These are phyloP conservation scores for Zoanthus sansibaricus DNA, from an alignment of 92 coral and sea anemone species.

Conservation along the genomic window DNA sequence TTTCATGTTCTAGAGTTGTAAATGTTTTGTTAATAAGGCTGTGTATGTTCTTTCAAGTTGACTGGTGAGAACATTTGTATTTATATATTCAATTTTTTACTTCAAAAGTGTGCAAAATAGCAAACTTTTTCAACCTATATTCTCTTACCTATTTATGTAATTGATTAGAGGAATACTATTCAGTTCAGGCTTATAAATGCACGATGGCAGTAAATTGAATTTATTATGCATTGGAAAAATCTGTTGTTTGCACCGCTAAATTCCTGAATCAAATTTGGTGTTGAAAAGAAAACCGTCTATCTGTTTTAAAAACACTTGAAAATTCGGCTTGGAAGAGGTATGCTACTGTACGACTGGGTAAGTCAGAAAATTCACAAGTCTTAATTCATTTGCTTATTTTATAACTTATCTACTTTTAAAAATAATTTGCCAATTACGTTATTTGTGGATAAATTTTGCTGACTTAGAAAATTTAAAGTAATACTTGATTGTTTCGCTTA, in stretches of 20 bases:
- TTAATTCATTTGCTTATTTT: not conserved
- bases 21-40: slow-evolving; percentile 43
- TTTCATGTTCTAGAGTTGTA: slow-evolving; percentile 47
- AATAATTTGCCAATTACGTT: not conserved
- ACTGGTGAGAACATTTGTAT: slow-evolving; percentile 7
- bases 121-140: not conserved
- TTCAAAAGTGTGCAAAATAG: slow-evolving; percentile 1
- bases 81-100: not conserved
- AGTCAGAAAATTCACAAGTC: not conserved
- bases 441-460: slow-evolving; percentile 1
- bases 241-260: slow-evolving; percentile 24
- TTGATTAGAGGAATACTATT: slow-evolving; percentile 1
- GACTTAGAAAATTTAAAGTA: slow-evolving; percentile 14
- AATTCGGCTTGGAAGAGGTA: not conserved
- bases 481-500: slow-evolving; percentile 24
- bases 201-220: slow-evolving; percentile 10
- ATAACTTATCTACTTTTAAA: not conserved
- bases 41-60: slow-evolving; percentile 25
- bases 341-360: slow-evolving; percentile 45
- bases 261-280: slow-evolving; percentile 3
- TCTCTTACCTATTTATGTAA: not conserved
- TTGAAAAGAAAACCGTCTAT: slow-evolving; percentile 3
- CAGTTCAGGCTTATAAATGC: not conserved
- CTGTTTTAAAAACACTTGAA: not conserved
- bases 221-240: not conserved